Base-by-base conservation (phyloP, 2,113 vertebrate genomes). In the Cynocephalus volans region DNA sequence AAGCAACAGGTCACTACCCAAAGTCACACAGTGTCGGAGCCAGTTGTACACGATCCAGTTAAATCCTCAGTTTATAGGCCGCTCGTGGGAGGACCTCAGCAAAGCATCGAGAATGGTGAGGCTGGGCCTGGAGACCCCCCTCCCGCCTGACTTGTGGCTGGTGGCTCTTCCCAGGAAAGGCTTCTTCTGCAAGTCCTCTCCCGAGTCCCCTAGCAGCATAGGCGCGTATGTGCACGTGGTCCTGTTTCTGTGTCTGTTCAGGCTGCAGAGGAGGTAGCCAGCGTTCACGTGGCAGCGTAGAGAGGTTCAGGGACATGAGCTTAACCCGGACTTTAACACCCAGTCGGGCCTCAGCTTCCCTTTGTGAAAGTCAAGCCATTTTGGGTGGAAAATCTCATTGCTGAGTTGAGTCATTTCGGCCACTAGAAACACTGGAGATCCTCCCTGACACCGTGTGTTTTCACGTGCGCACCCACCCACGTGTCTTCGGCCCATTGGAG, bases 391-490 rank as follows among this genome's bases (percentile, higher is more conserved):
- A 81, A 41, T 41, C 45, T 56, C 48, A 9, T n/a, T 15, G 31
- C 69, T 17, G 11, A 60, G 54, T 48, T 41, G 17, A 89, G 41
- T 75, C 72, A 24, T 90, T 24, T 54, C 0, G 33, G 83, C 54
- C 48, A 31, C 77, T 77, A n/a, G 21, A 54, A 54, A n/a, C 45
- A 36, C n/a, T 11, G 17, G 5, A 52, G 24, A 31, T 33, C 45
- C 36, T 33, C 41, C 41, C 3, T 48, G 26, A n/a, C 13, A 6
- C 3, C 1, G 0, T 58, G 24, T 65, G 36, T 26, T 80, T 76
- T 31, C 2, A 17, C n/a, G 0, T 14, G 1, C 48, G 18, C 15
- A 13, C 1, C 0, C 31, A 48, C 6, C 5, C 24, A 0, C 18
- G 18, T 8, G 9, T 48, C 10, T n/a, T 33, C 13, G 28, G 52